Evolutionary conservation across 2,797 vertebrate species (phyloP), one percentile per base, ranked within the genome.

Genomic region (Emys orbicularis): DNA sequence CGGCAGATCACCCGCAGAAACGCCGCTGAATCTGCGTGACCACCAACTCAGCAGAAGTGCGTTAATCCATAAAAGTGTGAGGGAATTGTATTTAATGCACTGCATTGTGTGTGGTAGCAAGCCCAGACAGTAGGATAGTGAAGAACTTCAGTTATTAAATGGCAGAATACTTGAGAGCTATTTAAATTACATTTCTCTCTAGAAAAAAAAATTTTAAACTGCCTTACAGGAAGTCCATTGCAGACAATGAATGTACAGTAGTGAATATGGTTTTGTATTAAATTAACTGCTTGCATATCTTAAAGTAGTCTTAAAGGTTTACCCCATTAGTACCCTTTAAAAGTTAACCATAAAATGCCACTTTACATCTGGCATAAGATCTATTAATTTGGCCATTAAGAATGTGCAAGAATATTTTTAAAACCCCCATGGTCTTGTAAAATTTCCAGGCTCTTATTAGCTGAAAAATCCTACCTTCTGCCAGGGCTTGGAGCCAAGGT

Each of bases 321-420:
- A 76, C 41, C 85, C 83, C 79, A 79, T 91, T 89, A 94, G 74
- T 95, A 92, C 80, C 82, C 96, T 95, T 91, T 96, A 88, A 93
- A 97, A 96, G 89, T 87, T 96, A 95, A 92, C 83, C 77, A 86
- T 97, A 95, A 98, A 98, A 96, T 94, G 37, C 72, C 82, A 86
- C 87, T 97, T 97, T 95, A 59, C 57, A 8, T 97, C 96, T 97
- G 96, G 87, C 92, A 88, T 86, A 10, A 84, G 87, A 94, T 96
- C 90, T 96, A 87, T 94, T 98, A 94, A 96, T 96, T 92, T 93
- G 86, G 91, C 54, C 83, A 57, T 90, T 98, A 91, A 31, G 85
- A 94, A 97, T 97, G 94, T 96, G 65, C 93, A 96, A 92, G 91
- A 96, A 95, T 94, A 93, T 97, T 98, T 97, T 96, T 89, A 98